phyloP scores from a whole-genome alignment of 2,797 vertebrate species.

The Periophthalmus magnuspinnatus region DNA sequence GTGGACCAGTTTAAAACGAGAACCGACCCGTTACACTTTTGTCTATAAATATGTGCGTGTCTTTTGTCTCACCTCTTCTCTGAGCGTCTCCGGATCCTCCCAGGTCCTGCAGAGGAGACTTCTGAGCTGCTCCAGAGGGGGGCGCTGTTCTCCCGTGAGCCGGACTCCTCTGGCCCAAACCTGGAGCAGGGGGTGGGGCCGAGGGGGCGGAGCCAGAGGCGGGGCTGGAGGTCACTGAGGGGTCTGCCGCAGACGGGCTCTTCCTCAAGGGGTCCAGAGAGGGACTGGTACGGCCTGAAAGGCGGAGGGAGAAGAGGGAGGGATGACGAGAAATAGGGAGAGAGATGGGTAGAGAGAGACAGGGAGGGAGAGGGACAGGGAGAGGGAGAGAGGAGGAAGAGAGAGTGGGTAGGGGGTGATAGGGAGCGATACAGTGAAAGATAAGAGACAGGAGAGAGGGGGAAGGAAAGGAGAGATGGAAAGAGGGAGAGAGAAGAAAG shows the following conservation, averaged over 20 bases:
- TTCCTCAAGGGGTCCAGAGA: constrained; percentile 84
- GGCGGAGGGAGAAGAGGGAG: background rate
- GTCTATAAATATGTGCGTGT: too few species aligned
- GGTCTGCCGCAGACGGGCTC: constrained; percentile 84
- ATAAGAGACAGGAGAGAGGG: background rate
- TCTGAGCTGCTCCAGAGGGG: constrained; percentile 69
- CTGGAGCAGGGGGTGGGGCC: constrained; percentile 72
- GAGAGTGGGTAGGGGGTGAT: too few species aligned
- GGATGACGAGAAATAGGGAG: background rate
- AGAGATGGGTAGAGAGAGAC: too few species aligned
- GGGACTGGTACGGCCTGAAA: constrained; percentile 85
- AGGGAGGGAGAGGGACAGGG: background rate
- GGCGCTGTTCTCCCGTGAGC: constrained; percentile 60
- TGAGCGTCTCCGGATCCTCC: constrained; percentile 70
- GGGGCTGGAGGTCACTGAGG: constrained; percentile 68
- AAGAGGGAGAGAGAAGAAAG: too few species aligned
- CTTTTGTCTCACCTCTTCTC: constrained; percentile 80
- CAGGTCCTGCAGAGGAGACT: constrained; percentile 79
- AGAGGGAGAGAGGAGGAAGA: too few species aligned
- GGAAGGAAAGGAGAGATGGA: too few species aligned
- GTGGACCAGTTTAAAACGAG: constrained; percentile 8
- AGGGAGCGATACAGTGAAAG: background rate
- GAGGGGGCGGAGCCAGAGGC: constrained; percentile 69
- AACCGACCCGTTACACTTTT: constrained; percentile 2
- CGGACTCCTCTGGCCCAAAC: constrained; percentile 84